Base-by-base conservation (phyloP, 2,888 invertebrate species). In the Leistus spinibarbis region DNA sequence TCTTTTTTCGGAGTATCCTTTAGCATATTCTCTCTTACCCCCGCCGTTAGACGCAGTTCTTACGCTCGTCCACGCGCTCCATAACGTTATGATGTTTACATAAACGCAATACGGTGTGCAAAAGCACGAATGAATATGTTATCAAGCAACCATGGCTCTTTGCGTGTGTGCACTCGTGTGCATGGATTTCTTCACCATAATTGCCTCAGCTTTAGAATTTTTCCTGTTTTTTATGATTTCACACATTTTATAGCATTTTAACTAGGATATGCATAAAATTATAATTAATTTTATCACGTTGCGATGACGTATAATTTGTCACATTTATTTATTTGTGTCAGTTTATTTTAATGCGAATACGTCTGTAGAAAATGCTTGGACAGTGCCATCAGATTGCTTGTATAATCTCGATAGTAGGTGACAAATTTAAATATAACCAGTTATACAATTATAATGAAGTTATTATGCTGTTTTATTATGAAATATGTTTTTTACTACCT, bases 71-170 rank as follows among this genome's bases (percentile, higher is more conserved):
- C 64, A 27, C 27, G 72, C 66, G 24, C 66, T 40, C 22, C 64
- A 64, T 64, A 66, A 19, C 54, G 68, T 22, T 56, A 54, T 2
- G 40, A 40, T 60, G 63, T 69, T 69, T 69, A 69, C 69, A 69
- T 63, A 69, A 69, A 69, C 69, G 69, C 69, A 62, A 63, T 69
- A 40, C 63, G 53, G 40, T 60, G 40, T 60, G 68, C 22, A 68
- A 53, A 60, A 69, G 62, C 62, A 60, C 65, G 72, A 57, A 57
- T 72, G 72, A 72, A 72, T 72, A 72, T 66, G 66, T 72, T 66
- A 66, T 72, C 65, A 72, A 56, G 65, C 66, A 40, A 40, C 40
- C 40, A 5, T 40, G 40, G 40, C 40, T 54, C 65, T 27, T n/a
- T 66, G 66, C 64, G 71, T 71, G 23, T 22, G 63, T 54, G 60